Evolutionary conservation across 2,113 vertebrate genomes (phyloP).

Genomic region (Crocuta crocuta): DNA sequence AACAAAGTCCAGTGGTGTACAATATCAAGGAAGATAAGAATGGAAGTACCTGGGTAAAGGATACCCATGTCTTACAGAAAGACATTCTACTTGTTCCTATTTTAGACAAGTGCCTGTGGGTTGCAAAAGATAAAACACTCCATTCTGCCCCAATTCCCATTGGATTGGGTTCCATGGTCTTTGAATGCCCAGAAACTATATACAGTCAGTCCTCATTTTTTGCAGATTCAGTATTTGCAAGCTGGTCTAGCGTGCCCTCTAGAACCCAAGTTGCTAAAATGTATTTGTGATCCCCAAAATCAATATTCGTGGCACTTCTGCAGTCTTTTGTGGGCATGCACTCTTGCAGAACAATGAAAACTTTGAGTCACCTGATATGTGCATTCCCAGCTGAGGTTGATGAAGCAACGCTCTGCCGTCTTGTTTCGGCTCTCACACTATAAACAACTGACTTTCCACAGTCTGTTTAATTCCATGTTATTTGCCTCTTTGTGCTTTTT

Average conservation of each 20-base stretch:
- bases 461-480: background rate
- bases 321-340: background rate
- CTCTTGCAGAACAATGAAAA: background rate
- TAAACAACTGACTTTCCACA: background rate
- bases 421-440: background rate
- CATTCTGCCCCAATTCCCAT: background rate
- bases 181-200: background rate
- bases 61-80: background rate
- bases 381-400: background rate
- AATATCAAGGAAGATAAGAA: conserved; percentile 2
- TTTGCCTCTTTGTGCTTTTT: background rate
- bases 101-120: background rate
- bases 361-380: background rate
- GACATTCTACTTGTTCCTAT: background rate
- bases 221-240: background rate
- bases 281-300: background rate
- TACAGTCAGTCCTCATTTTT: background rate
- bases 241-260: background rate
- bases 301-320: background rate
- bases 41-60: background rate
- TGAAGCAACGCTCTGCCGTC: background rate
- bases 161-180: background rate
- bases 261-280: background rate
- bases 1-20: conserved; percentile 39
- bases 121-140: background rate